Evolutionary conservation across 2,797 vertebrate genomes (phyloP), one percentile per base, ranked within the genome.

Genomic region (Neosilurus mollespiculum): DNA sequence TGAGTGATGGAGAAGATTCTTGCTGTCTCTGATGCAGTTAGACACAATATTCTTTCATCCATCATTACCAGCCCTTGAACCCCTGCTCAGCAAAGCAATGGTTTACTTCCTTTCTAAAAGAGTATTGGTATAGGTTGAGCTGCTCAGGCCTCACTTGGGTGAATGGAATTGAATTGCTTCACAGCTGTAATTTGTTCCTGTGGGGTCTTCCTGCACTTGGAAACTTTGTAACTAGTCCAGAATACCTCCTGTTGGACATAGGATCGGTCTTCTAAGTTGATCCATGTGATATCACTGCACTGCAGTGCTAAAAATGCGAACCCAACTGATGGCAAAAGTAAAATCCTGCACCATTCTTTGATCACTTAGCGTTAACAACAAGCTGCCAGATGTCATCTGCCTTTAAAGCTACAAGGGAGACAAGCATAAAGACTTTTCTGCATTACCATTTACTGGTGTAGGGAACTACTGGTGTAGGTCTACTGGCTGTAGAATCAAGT

Each of bases 1-100:
- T n/a, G n/a, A 51, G 26, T 26, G 70, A 73, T 20, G 12, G 53
- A 76, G 53, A 59, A 34, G 73, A 76, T 34, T 76, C 73, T 22
- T 20, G 10, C 54, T 58, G 54, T 16, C 9, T 76, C 54, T 76
- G 54, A 76, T 22, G 4, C 54, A 76, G 22, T 75, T 75, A 58
- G 26, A 7, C 26, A 12, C 26, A 30, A 30, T 56, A 30, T 56
- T 75, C 26, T 56, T 9, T 75, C 71, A 75, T 56, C 16, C 26
- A 75, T 75, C 71, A 53, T 71, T 51, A 75, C 24, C 16, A 75
- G 53, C 16, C 53, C 43, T 58, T 37, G 54, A 75, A 58, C 22
- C 72, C 53, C 54, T 58, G 26, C 24, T 12, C 54, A 58, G 18
- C 53, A 34, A 15, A 73, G 24, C 8, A 7, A 26, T 58, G 26